Percentiles rank a stretch among this genome's conserved stretches.
Evolutionary conservation across 2,888 invertebrate species (phyloP).

Genomic region (Melieria crassipennis): DNA sequence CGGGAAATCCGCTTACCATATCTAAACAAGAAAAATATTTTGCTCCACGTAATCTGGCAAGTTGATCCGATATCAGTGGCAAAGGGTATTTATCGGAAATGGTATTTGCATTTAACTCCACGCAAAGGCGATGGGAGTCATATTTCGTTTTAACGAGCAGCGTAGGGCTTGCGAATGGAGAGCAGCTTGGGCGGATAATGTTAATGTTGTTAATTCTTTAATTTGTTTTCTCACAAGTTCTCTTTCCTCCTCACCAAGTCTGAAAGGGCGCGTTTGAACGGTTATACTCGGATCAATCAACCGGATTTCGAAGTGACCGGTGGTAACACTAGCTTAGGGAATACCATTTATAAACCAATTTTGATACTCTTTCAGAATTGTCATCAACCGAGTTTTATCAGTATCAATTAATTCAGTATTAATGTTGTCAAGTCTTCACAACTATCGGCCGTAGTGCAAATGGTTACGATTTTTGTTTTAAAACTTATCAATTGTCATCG

Average conservation of each 20-base stretch:
- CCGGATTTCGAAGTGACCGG: slow-evolving; percentile 23
- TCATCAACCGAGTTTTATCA: slow-evolving; percentile 17
- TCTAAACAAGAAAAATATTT: slow-evolving; percentile 22
- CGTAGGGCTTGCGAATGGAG: not conserved
- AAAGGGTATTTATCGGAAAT: slow-evolving; percentile 8
- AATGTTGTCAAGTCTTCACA: not conserved
- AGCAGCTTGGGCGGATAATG: slow-evolving; percentile 23
- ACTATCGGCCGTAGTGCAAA: not conserved
- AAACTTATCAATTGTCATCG: slow-evolving; percentile 23
- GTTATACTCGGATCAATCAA: slow-evolving; percentile 20
- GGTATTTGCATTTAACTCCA: slow-evolving; percentile 18
- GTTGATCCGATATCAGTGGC: slow-evolving; percentile 11
- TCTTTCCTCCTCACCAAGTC: not conserved
- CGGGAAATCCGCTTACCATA: slow-evolving; percentile 28
- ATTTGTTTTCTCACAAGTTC: not conserved
- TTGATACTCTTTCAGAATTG: slow-evolving; percentile 18
- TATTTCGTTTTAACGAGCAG: slow-evolving; percentile 16
- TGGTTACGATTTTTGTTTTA: not conserved
- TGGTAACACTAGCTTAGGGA: slow-evolving; percentile 17
- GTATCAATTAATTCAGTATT: not conserved
- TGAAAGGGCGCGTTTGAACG: not conserved
- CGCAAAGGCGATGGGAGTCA: slow-evolving; percentile 29
- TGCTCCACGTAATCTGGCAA: slow-evolving; percentile 10
- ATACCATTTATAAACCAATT: slow-evolving; percentile 25
- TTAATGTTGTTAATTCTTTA: slow-evolving; percentile 4